Evolutionary conservation across 2,888 invertebrate genomes (phyloP).

Genomic region (Hofmannophila pseudospretella): DNA sequence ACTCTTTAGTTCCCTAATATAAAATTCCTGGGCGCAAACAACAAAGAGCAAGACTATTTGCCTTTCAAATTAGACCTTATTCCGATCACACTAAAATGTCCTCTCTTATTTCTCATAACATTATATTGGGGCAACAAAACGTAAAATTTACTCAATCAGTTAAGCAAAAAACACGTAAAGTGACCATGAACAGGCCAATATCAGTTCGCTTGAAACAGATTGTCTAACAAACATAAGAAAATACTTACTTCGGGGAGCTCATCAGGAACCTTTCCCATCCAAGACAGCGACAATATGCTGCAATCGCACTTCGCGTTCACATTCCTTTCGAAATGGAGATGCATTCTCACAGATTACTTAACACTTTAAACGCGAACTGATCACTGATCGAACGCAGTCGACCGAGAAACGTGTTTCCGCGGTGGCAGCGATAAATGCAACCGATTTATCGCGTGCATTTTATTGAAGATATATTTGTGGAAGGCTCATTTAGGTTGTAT

Average conservation of each 20-base stretch:
- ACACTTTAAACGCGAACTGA: not conserved
- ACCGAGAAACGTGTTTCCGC: not conserved
- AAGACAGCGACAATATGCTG: slow-evolving; percentile 94
- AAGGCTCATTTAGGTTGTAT: slow-evolving; percentile 18
- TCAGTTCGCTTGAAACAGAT: no score
- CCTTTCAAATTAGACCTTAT: not conserved
- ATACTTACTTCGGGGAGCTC: slow-evolving; percentile 92
- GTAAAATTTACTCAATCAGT: no score
- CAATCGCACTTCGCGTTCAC: slow-evolving; percentile 97
- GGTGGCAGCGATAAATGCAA: not conserved
- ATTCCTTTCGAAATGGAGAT: slow-evolving; percentile 96
- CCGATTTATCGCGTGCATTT: slow-evolving; percentile 38
- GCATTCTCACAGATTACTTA: slow-evolving; percentile 79
- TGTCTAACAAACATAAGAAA: no score
- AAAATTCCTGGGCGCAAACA: not conserved
- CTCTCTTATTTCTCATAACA: no score
- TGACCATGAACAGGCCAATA: no score
- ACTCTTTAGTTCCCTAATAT: no score
- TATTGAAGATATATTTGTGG: slow-evolving; percentile 15
- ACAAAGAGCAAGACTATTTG: not conserved
- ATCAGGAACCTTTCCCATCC: slow-evolving; percentile 99
- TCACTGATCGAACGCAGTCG: not conserved
- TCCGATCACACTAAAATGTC: no score
- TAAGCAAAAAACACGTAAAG: no score
- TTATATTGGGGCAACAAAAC: no score